Evolutionary conservation across 2,113 vertebrate genomes (phyloP).

Genomic region (Saguinus imperator): DNA sequence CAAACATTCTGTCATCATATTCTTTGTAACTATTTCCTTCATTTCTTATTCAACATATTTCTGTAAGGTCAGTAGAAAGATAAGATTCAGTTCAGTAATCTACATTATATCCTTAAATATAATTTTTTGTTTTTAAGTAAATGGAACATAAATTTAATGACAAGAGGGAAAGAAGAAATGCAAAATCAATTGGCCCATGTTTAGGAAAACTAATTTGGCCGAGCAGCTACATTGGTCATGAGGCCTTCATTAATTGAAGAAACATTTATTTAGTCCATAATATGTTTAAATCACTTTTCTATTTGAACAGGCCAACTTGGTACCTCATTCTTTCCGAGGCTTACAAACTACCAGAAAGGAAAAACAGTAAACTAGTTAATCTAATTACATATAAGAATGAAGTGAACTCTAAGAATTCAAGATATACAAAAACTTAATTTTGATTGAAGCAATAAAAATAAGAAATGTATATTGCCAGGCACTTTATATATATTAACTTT

Average conservation of each 20-base stretch:
- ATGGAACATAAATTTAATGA: neutral
- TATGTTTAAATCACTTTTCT: neutral
- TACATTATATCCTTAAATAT: neutral
- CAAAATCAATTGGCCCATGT: neutral
- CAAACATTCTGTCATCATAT: neutral
- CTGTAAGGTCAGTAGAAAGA: conserved; percentile 5
- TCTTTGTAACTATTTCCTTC: neutral
- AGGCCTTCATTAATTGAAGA: neutral
- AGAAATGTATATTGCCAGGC: neutral
- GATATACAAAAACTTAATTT: neutral
- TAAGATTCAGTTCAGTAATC: neutral
- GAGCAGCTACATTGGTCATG: neutral
- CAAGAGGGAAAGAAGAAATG: neutral
- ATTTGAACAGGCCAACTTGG: neutral
- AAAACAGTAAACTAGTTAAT: neutral
- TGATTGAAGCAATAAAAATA: neutral
- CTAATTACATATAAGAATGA: neutral
- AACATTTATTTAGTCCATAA: neutral
- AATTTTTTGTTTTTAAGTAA: neutral
- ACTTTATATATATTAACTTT: neutral
- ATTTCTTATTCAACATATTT: neutral
- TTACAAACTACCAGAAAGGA: neutral
- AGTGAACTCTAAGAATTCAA: neutral
- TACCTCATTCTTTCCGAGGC: neutral
- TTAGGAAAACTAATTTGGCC: neutral